Conservation (phyloP, 2,797 vertebrate species). For the Alosa sapidissima region DNA sequence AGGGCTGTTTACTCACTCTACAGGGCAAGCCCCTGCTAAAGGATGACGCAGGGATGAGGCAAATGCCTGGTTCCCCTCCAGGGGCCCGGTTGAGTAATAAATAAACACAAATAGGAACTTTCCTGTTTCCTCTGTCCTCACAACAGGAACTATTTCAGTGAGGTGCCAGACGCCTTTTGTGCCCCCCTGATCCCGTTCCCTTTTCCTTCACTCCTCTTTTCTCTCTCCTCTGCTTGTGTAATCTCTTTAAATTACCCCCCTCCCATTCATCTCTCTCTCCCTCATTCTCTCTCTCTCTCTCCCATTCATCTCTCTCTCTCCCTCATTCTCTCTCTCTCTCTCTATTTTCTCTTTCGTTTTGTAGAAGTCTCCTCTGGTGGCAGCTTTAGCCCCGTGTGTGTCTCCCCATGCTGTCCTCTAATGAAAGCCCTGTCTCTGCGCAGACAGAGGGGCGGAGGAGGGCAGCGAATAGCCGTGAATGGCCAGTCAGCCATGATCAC, state of each 20-base stretch:
- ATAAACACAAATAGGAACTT: slow-evolving; percentile 11
- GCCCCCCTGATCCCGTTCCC: not conserved
- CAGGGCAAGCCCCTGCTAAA: not conserved
- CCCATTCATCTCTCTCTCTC: not conserved
- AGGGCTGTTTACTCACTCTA: not conserved
- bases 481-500: not conserved
- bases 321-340: not conserved
- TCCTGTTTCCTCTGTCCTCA: not conserved
- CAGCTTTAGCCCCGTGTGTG: not conserved
- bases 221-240: slow-evolving; percentile 29
- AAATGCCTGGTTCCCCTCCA: not conserved
- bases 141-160: not conserved
- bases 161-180: slow-evolving; percentile 11
- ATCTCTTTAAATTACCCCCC: slow-evolving; percentile 37
- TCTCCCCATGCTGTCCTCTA: not conserved
- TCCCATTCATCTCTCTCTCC: slow-evolving; percentile 10
- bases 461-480: not conserved
- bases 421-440: not conserved
- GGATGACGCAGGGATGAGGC: slow-evolving; percentile 6
- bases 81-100: not conserved
- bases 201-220: not conserved
- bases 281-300: not conserved
- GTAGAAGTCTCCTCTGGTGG: slow-evolving; percentile 1
- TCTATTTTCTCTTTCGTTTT: not conserved
- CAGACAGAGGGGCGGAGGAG: not conserved